A percentile compares a stretch with the other conserved stretches of the same genome.
phyloP scores from a whole-genome alignment of 2,113 vertebrate genomes.

The Orcinus orca region DNA sequence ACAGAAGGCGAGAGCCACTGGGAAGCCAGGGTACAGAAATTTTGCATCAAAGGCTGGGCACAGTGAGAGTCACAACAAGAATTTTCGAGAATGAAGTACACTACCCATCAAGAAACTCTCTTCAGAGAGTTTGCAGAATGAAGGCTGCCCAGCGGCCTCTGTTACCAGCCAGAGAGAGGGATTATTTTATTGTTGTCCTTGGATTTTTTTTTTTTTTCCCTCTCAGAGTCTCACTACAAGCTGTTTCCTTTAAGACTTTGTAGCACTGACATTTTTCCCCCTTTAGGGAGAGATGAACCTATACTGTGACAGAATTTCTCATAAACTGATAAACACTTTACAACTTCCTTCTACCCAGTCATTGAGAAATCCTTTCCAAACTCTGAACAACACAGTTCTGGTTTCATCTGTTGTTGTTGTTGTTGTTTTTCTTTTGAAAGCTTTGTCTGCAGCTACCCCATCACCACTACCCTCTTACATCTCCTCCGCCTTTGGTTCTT shows the following conservation, averaged over 20 bases:
- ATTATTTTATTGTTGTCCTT: neutral
- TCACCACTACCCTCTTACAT: constrained; percentile 46
- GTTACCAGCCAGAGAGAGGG: constrained; percentile 21
- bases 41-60: constrained; percentile 47
- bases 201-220: neutral
- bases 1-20: constrained; percentile 8
- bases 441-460: constrained; percentile 20
- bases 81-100: neutral
- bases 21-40: constrained; percentile 25
- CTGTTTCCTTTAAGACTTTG: neutral
- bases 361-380: constrained; percentile 58
- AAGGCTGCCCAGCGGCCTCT: neutral
- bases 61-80: neutral
- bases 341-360: constrained; percentile 6
- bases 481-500: neutral
- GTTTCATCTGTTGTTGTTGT: neutral
- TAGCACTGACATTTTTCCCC: constrained; percentile 12
- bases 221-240: neutral
- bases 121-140: neutral
- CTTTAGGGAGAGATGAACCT: constrained; percentile 38
- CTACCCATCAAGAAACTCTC: neutral
- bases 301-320: constrained; percentile 71
- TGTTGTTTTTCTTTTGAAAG: neutral
- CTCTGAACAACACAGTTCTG: constrained; percentile 2
- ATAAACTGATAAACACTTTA: neutral